Evolutionary conservation across 2,888 invertebrate genomes (phyloP), one percentile per base, ranked within the genome.

Genomic region (Chloroclysta siterata): DNA sequence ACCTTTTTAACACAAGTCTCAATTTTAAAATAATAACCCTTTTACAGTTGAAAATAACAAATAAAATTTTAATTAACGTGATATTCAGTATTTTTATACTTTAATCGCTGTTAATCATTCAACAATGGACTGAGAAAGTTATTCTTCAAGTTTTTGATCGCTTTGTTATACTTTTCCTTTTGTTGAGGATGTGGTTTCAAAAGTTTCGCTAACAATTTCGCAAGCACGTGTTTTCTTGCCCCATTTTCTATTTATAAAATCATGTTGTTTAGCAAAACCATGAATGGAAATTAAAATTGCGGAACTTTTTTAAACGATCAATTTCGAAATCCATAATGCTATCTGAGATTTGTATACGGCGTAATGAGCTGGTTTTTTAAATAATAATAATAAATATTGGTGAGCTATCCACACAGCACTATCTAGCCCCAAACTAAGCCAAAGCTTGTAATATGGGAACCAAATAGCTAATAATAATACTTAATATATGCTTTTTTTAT

Each of bases 1-100:
- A 59, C 50, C 60, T 68, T 68, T 68, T 47, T 59, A 60, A 65
- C 63, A 62, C 65, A 65, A 69, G 71, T 69, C 64, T 67, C 52
- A 62, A 65, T 66, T 69, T 66, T 14, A 60, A 58, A 48, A 53
- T 54, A 69, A 64, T 55, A 60, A 33, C 47, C 46, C 53, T 46
- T 65, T 53, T 64, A 2, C 10, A 44, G 39, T 53, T 48, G 15
- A 55, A 54, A 66, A 60, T 68, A 63, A 22, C 53, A 41, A 61
- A 65, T 69, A 8, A 42, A 7, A 61, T 65, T 60, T 60, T 64
- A 69, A 65, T 15, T 10, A 56, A 53, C 53, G n/a, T 15, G 3
- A 8, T 10, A 46, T 39, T 61, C n/a, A 55, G 55, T 44, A 65
- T 53, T 60, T 41, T 17, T 46, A 64, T 50, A 50, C 29, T 55